Evolutionary conservation across 2,113 vertebrate species (phyloP).

Genomic region (Sturnira hondurensis): DNA sequence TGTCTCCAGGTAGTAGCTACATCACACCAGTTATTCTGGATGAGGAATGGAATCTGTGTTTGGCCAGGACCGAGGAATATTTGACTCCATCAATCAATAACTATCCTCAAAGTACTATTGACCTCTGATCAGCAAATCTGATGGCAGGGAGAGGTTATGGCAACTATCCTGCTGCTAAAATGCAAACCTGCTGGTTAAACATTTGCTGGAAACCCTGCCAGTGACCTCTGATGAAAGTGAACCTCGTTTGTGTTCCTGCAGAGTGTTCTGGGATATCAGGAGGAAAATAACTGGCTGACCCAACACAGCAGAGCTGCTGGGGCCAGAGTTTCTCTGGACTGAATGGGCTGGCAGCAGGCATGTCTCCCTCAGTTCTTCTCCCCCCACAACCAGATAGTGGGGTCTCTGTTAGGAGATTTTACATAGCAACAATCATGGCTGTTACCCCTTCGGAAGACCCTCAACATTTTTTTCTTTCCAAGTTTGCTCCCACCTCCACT

Average conservation of each 20-base stretch:
- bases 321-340: neutral
- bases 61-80: neutral
- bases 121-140: constrained; percentile 50
- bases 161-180: neutral
- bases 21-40: neutral
- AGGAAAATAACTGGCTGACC: neutral
- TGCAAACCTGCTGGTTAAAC: constrained; percentile 55
- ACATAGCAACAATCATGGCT: neutral
- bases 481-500: neutral
- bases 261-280: neutral
- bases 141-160: constrained; percentile 20
- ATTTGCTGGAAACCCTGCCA: constrained; percentile 48
- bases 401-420: neutral
- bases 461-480: neutral
- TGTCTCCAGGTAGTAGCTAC: neutral
- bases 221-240: constrained; percentile 25
- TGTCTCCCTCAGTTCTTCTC: neutral
- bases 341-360: neutral
- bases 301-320: neutral
- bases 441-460: neutral
- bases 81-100: constrained; percentile 47
- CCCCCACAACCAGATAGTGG: neutral
- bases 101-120: constrained; percentile 29
- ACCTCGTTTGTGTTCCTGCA: neutral
- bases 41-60: neutral